These are phyloP conservation scores for Stercorarius parasiticus DNA, from an alignment of 2,113 vertebrate genomes.

Conservation along the genomic window DNA sequence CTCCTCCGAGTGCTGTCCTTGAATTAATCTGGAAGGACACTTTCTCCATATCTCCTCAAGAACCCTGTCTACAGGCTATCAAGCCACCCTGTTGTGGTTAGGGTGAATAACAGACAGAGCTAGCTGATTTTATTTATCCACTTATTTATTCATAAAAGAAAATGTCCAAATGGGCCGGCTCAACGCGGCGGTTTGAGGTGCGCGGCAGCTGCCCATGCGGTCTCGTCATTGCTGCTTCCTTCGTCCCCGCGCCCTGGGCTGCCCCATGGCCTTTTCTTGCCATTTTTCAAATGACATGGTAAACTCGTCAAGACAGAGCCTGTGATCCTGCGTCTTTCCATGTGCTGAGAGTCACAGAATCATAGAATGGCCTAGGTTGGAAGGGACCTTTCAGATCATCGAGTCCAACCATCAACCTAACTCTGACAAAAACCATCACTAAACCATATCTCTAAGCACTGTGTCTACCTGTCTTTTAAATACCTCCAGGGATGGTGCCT, in stretches of 20 bases:
- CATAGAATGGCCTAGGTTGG: no score
- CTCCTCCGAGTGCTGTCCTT: constrained; percentile 44
- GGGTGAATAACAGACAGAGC: not conserved
- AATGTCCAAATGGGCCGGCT: not conserved
- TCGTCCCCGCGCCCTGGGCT: accelerated
- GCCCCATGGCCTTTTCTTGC: not conserved
- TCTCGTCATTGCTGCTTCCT: accelerated
- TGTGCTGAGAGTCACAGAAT: no score
- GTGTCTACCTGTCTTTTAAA: no score
- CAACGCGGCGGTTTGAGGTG: not conserved
- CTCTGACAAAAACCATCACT: no score
- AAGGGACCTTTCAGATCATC: no score
- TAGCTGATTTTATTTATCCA: constrained; percentile 12
- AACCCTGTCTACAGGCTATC: not conserved
- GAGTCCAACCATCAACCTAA: no score
- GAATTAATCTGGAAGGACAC: constrained; percentile 43
- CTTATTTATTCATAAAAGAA: not conserved
- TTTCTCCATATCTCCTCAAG: constrained; percentile 21
- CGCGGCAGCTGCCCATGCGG: not conserved
- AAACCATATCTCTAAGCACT: no score
- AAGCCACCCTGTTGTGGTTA: not conserved
- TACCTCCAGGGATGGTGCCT: no score
- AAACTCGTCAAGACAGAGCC: not conserved
- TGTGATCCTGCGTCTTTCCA: not conserved
- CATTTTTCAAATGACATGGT: accelerated